Conservation (phyloP, 1,140 invertebrate species). For the Vanessa atalanta region DNA sequence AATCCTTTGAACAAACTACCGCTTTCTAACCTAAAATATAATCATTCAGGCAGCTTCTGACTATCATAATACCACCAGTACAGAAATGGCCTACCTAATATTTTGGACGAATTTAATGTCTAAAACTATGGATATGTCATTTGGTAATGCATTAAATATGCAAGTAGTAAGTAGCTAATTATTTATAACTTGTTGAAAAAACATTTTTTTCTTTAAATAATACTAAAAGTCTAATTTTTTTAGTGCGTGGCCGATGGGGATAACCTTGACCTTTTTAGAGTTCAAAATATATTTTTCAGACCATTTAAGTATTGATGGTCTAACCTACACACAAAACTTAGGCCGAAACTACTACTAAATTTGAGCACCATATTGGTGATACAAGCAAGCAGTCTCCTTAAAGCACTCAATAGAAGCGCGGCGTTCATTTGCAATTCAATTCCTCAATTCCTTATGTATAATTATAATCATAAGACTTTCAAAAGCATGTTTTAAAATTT, state of each 20-base stretch:
- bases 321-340: conserved; percentile 7
- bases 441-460: conserved; percentile 18
- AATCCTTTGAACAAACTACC: conserved; percentile 5
- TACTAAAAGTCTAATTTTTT: neutral
- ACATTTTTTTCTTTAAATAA: neutral
- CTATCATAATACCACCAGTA: conserved; percentile 4
- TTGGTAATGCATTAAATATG: too few relatives aligned
- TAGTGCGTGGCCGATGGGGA: too few relatives aligned
- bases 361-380: conserved; percentile 41
- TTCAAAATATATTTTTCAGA: neutral
- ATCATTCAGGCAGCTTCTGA: conserved; percentile 10
- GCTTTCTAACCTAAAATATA: neutral
- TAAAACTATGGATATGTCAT: conserved; percentile 1
- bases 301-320: conserved; percentile 5
- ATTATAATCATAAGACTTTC: conserved; percentile 17
- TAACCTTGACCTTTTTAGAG: too few relatives aligned
- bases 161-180: too few relatives aligned
- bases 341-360: conserved; percentile 14
- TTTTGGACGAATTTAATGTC: neutral
- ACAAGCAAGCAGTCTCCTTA: conserved; percentile 25
- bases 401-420: conserved; percentile 20
- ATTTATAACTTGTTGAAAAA: neutral
- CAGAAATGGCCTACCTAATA: neutral
- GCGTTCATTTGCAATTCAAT: conserved; percentile 9
- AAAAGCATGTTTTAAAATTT: conserved; percentile 9